These are phyloP conservation scores for Larimichthys polyactis DNA, from an alignment of 2,113 vertebrate species.

Conservation along the genomic window DNA sequence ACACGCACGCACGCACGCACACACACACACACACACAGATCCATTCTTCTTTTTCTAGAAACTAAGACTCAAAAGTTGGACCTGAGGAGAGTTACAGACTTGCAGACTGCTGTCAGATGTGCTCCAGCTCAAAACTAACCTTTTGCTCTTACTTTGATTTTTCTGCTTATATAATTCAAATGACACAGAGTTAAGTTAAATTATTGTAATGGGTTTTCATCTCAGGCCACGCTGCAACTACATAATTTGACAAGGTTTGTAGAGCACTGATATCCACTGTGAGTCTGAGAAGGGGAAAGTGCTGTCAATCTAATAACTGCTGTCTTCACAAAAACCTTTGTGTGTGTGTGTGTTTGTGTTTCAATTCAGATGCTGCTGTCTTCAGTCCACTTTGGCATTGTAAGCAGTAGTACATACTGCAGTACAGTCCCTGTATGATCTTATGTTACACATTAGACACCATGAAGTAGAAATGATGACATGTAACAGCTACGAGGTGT, in stretches of 20 bases:
- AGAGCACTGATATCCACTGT: too few species aligned
- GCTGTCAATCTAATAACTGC: too few species aligned
- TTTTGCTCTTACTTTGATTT: not conserved
- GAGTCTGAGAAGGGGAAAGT: too few species aligned
- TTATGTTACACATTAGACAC: not conserved
- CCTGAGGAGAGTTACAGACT: not conserved
- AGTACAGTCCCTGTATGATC: not conserved
- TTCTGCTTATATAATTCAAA: conserved; percentile 2
- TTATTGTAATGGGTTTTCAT: conserved; percentile 14
- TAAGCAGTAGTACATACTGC: too few species aligned
- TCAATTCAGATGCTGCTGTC: not conserved
- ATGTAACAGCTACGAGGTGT: not conserved
- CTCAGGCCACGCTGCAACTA: not conserved
- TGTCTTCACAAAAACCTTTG: too few species aligned
- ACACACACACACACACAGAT: not conserved
- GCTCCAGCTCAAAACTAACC: not conserved
- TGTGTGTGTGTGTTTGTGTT: too few species aligned
- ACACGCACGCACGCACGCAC: not conserved
- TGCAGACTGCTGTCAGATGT: not conserved
- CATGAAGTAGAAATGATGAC: not conserved
- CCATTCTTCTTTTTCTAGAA: not conserved
- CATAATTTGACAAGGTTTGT: too few species aligned
- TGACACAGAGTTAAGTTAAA: not conserved
- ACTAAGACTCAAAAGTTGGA: not conserved
- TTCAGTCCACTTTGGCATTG: not conserved